Evolutionary conservation across 2,113 vertebrate genomes (phyloP), one percentile per base, ranked within the genome.

Genomic region (Tichodroma muraria): DNA sequence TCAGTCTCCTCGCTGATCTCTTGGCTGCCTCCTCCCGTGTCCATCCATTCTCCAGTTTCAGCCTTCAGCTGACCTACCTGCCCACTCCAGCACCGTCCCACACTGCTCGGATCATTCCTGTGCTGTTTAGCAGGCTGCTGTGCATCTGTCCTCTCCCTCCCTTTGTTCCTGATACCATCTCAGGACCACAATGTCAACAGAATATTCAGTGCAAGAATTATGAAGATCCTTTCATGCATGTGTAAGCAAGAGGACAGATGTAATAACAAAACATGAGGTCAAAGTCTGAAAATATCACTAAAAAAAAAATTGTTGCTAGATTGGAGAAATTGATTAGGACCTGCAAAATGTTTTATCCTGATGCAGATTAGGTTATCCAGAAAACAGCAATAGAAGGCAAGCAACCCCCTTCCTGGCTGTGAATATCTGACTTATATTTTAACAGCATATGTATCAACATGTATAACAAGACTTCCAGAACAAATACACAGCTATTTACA

Each of bases 51-150:
- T 89, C 35, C 59, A 10, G 12, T 33, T 83, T 66, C 75, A 89
- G 24, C 64, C 42, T 76, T 81, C 68, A 16, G 18, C 78, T 59
- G 54, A 47, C 77, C 50, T 33, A 4, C 40, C 44, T 40, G 10
- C 38, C 24, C 5, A 1, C 52, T 37, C 10, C 31, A 61, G 47
- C 66, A 72, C 12, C 47, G 50, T 17, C 47, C 18, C 25, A 31
- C 21, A 2, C 31, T 38, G 60, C 68, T 65, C 11, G 0, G 0
- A 8, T 40, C 33, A 27, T 66, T 50, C 20, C 45, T 56, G 0
- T 7, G 37, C 75, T 76, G 42, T 17, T 84, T n/a, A 71, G 65
- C 52, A 81, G 44, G 19, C 45, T 54, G 78, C 56, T 86, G 19
- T 23, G 38, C n/a, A 44, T 66, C 52, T 50, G 11, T 71, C 44